These are phyloP conservation scores for Lochmaea crataegi DNA, from an alignment of 2,888 invertebrate species.

Conservation along the genomic window DNA sequence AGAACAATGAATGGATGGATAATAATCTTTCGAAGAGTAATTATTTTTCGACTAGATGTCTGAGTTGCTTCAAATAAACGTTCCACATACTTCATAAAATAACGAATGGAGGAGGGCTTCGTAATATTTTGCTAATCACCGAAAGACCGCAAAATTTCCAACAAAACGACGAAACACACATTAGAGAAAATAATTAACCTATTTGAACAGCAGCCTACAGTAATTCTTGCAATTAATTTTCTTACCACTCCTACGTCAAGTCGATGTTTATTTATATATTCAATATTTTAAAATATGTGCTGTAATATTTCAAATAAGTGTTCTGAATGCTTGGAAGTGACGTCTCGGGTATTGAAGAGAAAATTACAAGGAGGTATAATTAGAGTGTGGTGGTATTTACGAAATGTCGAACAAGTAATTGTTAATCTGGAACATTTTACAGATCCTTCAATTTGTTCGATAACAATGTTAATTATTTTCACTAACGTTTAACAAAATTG, in stretches of 20 bases:
- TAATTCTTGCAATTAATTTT: conserved; percentile 32
- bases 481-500: background rate
- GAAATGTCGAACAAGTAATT: conserved; percentile 8
- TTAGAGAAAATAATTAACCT: conserved; percentile 28
- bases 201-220: conserved; percentile 13
- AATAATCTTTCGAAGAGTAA: too few species aligned
- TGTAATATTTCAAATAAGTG: conserved; percentile 23
- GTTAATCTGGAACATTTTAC: background rate
- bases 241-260: conserved; percentile 21
- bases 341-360: background rate
- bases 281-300: conserved; percentile 26
- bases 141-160: conserved; percentile 14
- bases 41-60: too few species aligned
- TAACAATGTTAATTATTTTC: background rate
- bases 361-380: background rate
- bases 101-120: conserved; percentile 8
- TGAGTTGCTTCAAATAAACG: background rate
- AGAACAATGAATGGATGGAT: too few species aligned
- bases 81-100: conserved; percentile 2
- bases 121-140: conserved; percentile 14
- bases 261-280: conserved; percentile 27
- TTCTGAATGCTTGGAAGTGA: conserved; percentile 17
- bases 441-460: background rate
- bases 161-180: conserved; percentile 26
- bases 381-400: conserved; percentile 11